Evolutionary conservation across 2,113 vertebrate species (phyloP).

Genomic region (Notiomystis cincta): DNA sequence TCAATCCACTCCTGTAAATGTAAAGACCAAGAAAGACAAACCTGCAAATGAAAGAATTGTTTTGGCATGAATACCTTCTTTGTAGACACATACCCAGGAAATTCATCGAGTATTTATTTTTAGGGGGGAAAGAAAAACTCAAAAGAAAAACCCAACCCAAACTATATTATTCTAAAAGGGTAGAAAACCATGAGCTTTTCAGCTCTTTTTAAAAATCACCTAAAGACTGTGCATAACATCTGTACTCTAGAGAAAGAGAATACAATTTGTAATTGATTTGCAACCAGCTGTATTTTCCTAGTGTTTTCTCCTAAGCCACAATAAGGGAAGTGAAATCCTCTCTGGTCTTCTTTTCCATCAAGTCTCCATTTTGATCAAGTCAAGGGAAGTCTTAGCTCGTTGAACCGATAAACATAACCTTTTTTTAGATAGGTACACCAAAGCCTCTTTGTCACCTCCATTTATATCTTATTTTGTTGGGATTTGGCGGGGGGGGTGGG

Average conservation of each 20-base stretch:
- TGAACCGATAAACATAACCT: neutral
- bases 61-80: neutral
- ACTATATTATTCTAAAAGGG: neutral
- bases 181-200: neutral
- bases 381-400: neutral
- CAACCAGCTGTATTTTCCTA: neutral
- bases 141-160: neutral
- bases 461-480: neutral
- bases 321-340: neutral
- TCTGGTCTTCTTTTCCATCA: neutral
- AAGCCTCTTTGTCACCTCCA: neutral
- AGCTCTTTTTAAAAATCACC: neutral
- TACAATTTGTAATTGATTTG: neutral
- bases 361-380: neutral
- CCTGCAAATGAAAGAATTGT: neutral
- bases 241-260: neutral
- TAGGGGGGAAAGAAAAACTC: neutral
- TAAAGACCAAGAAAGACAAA: neutral
- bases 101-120: neutral
- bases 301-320: neutral
- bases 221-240: neutral
- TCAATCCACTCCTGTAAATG: neutral
- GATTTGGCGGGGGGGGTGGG: fast-evolving
- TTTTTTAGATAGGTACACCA: neutral
- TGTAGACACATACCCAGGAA: neutral